Evolutionary conservation across 2,797 vertebrate genomes (phyloP), one percentile per base, ranked within the genome.

Genomic region (Halcyon smyrnensis): DNA sequence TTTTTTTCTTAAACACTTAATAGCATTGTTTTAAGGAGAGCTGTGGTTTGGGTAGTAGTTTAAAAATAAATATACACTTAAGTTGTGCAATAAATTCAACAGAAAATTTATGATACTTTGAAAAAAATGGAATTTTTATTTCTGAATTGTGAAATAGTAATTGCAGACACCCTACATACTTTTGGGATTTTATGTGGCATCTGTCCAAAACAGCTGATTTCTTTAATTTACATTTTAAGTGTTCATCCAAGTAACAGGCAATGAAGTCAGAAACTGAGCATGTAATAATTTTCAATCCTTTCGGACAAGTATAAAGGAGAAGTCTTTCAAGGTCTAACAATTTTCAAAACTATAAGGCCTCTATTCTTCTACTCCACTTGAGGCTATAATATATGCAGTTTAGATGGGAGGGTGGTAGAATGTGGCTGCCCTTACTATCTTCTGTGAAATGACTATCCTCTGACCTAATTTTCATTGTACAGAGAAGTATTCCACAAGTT

Each of bases 191-290:
- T 90, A 86, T 34, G 15, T 85, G 88, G n/a, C 73, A 88, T 80
- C 70, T 91, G 28, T 90, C 27, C 48, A 93, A 93, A 93, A 92
- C 78, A 96, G 41, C 50, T 93, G 53, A 57, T 82, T 95, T 60
- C 68, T 80, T 54, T 96, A 96, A 97, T 97, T 96, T 97, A 69
- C 85, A 90, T 97, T 96, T 89, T 89, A 97, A 97, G 64, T 91
- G 39, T 76, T 95, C 77, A 88, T 93, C 59, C 76, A 85, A 73
- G 54, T 93, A 93, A 88, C 54, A 91, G 23, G 78, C 81, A 96
- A 89, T 96, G 80, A 96, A 96, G 84, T 96, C 84, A 96, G 92
- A 93, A 90, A 95, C 45, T 84, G 59, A 93, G 6, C 20, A 32
- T 95, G 43, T 95, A 96, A 92, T 94, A 63, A 86, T 95, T 95